Percentiles rank a stretch among this genome's conserved stretches.
Evolutionary conservation across 2,888 invertebrate species (phyloP).

Genomic region (Timema cristinae): DNA sequence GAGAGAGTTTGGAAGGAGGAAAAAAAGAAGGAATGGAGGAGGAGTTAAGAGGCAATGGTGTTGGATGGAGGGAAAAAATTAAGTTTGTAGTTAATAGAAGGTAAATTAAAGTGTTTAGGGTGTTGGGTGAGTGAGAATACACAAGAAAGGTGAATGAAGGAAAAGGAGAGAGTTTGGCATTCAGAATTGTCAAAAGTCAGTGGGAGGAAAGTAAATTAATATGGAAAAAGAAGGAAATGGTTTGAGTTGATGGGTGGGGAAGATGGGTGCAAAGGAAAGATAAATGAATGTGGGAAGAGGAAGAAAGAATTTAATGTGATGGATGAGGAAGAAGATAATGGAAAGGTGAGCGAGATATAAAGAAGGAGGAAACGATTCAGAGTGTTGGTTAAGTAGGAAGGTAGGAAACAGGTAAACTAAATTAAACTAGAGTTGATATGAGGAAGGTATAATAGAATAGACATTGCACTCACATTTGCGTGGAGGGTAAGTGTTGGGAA

Average conservation of each 20-base stretch:
- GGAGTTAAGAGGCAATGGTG: too few species aligned
- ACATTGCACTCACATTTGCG: too few species aligned
- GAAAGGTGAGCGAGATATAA: background rate
- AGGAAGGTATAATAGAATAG: too few species aligned
- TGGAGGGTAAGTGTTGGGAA: too few species aligned
- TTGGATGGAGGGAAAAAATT: too few species aligned
- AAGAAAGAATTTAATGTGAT: background rate
- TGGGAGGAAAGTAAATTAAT: background rate
- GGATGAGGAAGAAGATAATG: constrained; percentile 13
- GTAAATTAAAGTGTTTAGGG: too few species aligned
- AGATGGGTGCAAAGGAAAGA: background rate
- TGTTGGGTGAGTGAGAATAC: too few species aligned
- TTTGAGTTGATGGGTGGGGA: background rate
- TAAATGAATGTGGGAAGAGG: background rate
- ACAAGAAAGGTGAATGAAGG: too few species aligned
- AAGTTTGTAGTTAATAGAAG: too few species aligned
- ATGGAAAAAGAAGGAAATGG: background rate
- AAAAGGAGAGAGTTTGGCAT: background rate
- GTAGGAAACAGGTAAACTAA: background rate
- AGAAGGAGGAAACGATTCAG: constrained; percentile 3
- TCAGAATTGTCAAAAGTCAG: background rate
- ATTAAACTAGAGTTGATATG: background rate
- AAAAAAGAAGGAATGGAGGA: too few species aligned
- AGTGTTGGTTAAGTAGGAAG: background rate
- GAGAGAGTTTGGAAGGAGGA: too few species aligned